Evolutionary conservation across 2,888 invertebrate species (phyloP).

Genomic region (Tuberolachnus salignus): DNA sequence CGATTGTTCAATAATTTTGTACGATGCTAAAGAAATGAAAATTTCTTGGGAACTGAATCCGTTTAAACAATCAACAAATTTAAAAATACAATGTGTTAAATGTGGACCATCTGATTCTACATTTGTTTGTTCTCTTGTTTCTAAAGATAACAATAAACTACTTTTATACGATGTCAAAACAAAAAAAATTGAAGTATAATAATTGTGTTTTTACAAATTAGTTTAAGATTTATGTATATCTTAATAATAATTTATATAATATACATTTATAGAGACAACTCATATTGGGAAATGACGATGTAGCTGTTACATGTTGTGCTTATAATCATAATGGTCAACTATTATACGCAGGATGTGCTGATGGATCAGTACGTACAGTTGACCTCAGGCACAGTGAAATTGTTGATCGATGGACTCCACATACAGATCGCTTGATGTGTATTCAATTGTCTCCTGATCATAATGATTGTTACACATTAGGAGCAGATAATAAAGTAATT

Average conservation of each 20-base stretch:
- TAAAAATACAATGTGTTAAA: conserved; percentile 64
- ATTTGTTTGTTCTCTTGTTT: conserved; percentile 64
- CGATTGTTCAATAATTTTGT: conserved; percentile 66
- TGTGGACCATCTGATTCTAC: conserved; percentile 66
- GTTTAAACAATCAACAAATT: conserved; percentile 57
- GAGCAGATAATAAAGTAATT: conserved; percentile 67
- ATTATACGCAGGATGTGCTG: conserved; percentile 67
- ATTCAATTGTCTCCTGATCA: conserved; percentile 67
- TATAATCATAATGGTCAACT: conserved; percentile 70
- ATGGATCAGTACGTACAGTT: conserved; percentile 67
- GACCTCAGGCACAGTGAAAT: conserved; percentile 67
- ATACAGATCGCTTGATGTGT: conserved; percentile 66
- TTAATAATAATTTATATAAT: neutral
- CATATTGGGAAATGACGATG: conserved; percentile 61
- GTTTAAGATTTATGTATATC: neutral
- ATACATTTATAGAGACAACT: conserved; percentile 42
- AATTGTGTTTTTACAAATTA: neutral
- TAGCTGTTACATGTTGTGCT: conserved; percentile 66
- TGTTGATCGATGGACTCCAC: conserved; percentile 67
- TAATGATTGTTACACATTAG: conserved; percentile 66
- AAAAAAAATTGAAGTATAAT: conserved; percentile 65
- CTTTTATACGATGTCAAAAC: conserved; percentile 68
- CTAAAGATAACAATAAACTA: conserved; percentile 65
- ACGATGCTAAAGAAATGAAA: conserved; percentile 69
- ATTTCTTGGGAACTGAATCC: conserved; percentile 65